phyloP scores from a whole-genome alignment of 2,113 vertebrate genomes.

The Motacilla alba region DNA sequence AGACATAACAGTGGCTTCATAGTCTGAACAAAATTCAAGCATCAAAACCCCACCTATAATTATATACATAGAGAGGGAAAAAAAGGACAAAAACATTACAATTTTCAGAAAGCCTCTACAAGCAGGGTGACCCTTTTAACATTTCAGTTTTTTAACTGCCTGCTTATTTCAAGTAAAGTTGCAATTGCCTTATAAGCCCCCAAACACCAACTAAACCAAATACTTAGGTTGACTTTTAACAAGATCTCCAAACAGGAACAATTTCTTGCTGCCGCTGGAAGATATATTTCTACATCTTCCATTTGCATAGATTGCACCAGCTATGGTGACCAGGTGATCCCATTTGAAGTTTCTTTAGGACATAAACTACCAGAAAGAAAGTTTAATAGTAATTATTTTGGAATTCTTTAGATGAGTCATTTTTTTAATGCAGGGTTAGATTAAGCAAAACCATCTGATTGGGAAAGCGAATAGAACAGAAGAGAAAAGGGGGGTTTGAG shows the following conservation, averaged over 20 bases:
- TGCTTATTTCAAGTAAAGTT: not conserved
- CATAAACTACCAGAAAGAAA: not conserved
- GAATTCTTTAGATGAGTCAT: not conserved
- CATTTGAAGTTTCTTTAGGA: not conserved
- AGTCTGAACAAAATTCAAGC: not conserved
- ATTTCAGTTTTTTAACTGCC: not conserved
- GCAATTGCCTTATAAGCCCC: not conserved
- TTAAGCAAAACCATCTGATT: not conserved
- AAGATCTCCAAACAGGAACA: not conserved
- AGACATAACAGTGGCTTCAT: not conserved
- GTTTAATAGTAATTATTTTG: not conserved
- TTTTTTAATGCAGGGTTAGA: not conserved
- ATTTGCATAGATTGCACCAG: not conserved
- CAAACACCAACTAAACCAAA: not conserved
- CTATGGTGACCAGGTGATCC: not conserved
- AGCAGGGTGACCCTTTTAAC: not conserved
- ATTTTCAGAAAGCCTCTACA: not conserved
- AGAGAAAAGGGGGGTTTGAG: not conserved
- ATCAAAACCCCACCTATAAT: not conserved
- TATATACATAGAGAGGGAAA: fast-evolving
- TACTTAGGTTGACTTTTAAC: not conserved
- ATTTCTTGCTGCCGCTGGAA: not conserved
- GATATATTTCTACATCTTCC: not conserved
- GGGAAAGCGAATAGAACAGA: not conserved
- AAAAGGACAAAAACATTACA: not conserved